These are phyloP conservation scores for Caretta caretta DNA, from an alignment of 2,113 vertebrate genomes.

Conservation along the genomic window DNA sequence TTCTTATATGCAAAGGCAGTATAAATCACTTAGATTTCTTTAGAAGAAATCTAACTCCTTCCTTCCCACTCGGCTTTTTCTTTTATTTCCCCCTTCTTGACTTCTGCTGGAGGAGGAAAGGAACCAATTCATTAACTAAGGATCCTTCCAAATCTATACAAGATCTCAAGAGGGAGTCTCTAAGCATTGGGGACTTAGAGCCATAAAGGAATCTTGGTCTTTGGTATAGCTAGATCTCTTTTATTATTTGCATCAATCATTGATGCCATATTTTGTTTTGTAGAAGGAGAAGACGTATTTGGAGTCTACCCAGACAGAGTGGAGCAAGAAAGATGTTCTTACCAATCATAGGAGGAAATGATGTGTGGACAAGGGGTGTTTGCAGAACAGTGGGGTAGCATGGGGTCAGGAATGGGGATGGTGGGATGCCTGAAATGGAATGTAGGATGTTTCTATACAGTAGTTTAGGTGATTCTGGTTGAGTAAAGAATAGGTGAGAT, in stretches of 20 bases:
- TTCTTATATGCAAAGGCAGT: neutral
- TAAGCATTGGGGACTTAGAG: neutral
- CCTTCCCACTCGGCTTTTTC: constrained; percentile 24
- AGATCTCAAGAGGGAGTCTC: neutral
- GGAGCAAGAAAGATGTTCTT: neutral
- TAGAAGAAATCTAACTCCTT: neutral
- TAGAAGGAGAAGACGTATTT: neutral
- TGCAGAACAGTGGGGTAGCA: neutral
- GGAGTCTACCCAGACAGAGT: accelerated
- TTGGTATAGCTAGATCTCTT: neutral
- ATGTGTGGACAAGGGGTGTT: neutral
- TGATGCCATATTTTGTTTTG: neutral
- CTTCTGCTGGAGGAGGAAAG: constrained; percentile 42
- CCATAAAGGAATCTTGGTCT: constrained; percentile 16
- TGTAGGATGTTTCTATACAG: neutral
- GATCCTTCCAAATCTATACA: neutral
- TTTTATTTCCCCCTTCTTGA: constrained; percentile 23
- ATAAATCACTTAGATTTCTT: neutral
- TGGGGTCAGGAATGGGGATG: neutral
- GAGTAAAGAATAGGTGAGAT: neutral
- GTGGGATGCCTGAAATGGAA: neutral
- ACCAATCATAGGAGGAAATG: neutral
- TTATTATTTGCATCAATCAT: neutral
- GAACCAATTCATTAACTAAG: neutral
- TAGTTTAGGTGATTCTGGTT: neutral